These are phyloP conservation scores for Podarcis muralis DNA, from an alignment of 2,113 vertebrate species.

Conservation along the genomic window DNA sequence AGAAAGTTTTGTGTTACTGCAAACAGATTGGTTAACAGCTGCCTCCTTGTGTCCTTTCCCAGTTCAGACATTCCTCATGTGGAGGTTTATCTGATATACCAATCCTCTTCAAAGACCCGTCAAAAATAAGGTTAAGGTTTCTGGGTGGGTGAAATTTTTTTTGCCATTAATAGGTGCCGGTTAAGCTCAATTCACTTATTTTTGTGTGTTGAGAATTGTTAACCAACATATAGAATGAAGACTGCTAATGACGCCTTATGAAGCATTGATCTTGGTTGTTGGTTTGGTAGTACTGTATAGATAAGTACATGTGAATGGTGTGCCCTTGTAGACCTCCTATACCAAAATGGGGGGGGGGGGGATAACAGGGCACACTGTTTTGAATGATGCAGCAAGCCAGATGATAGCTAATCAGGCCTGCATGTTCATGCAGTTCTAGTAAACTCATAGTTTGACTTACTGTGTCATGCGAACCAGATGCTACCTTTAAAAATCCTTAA, in stretches of 20 bases:
- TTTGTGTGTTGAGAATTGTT: background rate
- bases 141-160: background rate
- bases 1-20: slow-evolving; percentile 13
- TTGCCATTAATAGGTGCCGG: background rate
- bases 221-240: background rate
- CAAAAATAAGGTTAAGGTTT: slow-evolving; percentile 1
- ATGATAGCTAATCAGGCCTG: too few species aligned
- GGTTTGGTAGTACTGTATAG: background rate
- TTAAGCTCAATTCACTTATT: background rate
- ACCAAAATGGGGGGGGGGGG: background rate
- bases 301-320: background rate
- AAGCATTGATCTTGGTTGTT: background rate
- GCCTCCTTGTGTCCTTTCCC: background rate
- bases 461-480: too few species aligned
- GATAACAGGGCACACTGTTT: too few species aligned
- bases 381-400: too few species aligned
- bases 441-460: too few species aligned
- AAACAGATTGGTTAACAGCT: slow-evolving; percentile 11
- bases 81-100: background rate
- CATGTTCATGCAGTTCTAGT: too few species aligned
- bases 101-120: background rate
- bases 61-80: background rate
- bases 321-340: background rate
- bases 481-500: background rate
- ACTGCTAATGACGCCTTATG: background rate